phyloP scores from a whole-genome alignment of 2,113 vertebrate species.

The Protobothrops flavoviridis region DNA sequence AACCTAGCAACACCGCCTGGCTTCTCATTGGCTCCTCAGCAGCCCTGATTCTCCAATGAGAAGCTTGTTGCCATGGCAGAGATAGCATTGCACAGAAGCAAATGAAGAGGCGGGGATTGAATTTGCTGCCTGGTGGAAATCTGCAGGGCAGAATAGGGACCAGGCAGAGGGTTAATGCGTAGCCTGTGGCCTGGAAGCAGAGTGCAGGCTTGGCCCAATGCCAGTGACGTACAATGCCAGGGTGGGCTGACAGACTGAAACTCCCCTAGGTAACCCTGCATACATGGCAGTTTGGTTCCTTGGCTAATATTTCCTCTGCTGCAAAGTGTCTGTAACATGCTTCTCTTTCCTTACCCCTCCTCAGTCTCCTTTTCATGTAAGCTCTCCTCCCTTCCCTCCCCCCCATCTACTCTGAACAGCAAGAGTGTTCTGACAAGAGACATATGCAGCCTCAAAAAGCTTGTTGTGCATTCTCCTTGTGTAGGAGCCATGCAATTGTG shows the following conservation, averaged over 20 bases:
- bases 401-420: neutral
- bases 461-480: conserved; percentile 23
- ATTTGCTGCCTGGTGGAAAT: conserved; percentile 71
- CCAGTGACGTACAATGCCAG: conserved; percentile 17
- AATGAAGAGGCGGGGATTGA: conserved; percentile 53
- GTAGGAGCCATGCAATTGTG: neutral
- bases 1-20: conserved; percentile 90
- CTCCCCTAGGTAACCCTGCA: conserved; percentile 35
- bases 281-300: conserved; percentile 17
- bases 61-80: conserved; percentile 86
- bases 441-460: conserved; percentile 14
- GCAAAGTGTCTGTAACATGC: conserved; percentile 14
- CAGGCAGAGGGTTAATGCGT: conserved; percentile 19
- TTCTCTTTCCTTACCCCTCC: conserved; percentile 3
- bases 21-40: conserved; percentile 77
- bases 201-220: conserved; percentile 30
- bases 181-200: conserved; percentile 35
- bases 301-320: conserved; percentile 19
- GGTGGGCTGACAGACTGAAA: conserved; percentile 27
- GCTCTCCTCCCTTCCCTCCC: neutral
- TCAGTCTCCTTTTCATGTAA: neutral
- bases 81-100: conserved; percentile 76
- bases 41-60: conserved; percentile 81
- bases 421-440: conserved; percentile 3
- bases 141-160: conserved; percentile 27